Conservation (phyloP, 2,797 vertebrate genomes). For the Girardinus metallicus region DNA sequence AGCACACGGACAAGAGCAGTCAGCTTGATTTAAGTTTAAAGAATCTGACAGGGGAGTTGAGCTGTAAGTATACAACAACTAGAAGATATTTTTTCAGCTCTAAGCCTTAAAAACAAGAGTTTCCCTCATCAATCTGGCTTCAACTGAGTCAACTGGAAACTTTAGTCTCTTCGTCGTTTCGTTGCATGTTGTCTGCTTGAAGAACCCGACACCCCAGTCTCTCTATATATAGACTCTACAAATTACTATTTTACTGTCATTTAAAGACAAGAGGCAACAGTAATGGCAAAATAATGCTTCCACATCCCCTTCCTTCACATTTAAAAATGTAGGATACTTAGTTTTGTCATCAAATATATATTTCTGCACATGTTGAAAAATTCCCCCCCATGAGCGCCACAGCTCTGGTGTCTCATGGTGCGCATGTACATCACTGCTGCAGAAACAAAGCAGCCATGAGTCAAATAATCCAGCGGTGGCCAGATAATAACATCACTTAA, state of each 20-base stretch:
- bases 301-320: background rate
- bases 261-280: background rate
- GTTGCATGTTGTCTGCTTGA: too few species aligned
- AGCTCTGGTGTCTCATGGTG: background rate
- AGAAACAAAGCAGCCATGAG: background rate
- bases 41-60: background rate
- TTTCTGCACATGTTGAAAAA: background rate
- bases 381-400: background rate
- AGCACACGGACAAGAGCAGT: background rate
- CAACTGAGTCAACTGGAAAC: too few species aligned
- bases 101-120: too few species aligned
- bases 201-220: too few species aligned
- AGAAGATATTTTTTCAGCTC: too few species aligned
- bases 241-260: background rate
- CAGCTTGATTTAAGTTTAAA: background rate
- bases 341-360: background rate
- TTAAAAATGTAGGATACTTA: background rate
- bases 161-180: too few species aligned
- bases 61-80: background rate
- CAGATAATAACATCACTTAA: background rate
- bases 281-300: background rate
- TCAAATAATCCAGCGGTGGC: background rate
- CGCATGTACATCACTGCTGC: too few species aligned
- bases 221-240: too few species aligned
- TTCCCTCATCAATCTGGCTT: too few species aligned